Base-by-base conservation (phyloP, 1,140 invertebrate species). In the Platyura marginata region DNA sequence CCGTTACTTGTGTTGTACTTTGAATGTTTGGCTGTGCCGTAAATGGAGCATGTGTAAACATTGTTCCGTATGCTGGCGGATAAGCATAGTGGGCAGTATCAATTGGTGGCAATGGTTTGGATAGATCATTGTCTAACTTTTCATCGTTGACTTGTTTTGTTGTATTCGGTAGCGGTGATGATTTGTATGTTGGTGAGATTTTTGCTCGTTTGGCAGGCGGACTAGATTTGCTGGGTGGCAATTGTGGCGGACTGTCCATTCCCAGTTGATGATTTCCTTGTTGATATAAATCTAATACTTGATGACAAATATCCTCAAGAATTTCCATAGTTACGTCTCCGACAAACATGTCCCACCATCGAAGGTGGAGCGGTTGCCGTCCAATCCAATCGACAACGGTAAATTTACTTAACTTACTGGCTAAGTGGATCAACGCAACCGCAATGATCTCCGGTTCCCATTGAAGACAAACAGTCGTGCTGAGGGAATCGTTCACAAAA, bases 381-480 rank as follows among this genome's bases (percentile, higher is more conserved):
- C 87, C 89, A 42, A 75, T 71, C 93, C 93, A 97, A 62, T 97
- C 92, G 10, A 77, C 70, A 0, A 96, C 83, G 57, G 92, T 88
- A 69, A 95, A 95, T 61, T 95, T 94, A 55, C 85, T 91, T 20
- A 97, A 65, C 62, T 93, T 93, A n/a, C 88, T 87, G 2, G 93
- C 90, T 35, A 98, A 66, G 62, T 97, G 94, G 76, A 97, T 92
- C 1, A 97, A 65, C 1, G 94, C 91, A n/a, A 96, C 90, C 1
- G 92, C 91, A 48, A 97, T 93, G 36, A 98, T 91, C 66, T 99
- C 95, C 10, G 95, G 93, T 61, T 99, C 95, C 93, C 94, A 98
- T 66, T 98, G 92, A 3, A 99, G 68, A 49, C 87, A 92, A 16
- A 99, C 67, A 4, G 92, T 97, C 11, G 95, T 98, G 56, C 90